phyloP scores from a whole-genome alignment of 2,888 invertebrate genomes.

The Caenorhabditis japonica region DNA sequence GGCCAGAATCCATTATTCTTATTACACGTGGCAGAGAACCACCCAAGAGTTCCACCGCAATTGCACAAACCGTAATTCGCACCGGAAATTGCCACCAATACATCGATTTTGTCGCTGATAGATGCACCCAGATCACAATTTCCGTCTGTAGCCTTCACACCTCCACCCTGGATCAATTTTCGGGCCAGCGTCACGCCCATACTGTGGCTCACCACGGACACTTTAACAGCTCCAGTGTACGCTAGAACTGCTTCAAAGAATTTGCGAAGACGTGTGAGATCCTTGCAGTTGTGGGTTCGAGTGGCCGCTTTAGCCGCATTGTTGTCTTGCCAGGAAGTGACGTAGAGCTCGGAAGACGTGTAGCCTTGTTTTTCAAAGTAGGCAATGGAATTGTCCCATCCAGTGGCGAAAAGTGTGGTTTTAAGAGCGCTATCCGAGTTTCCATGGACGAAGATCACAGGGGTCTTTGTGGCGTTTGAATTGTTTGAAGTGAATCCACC shows the following conservation, averaged over 20 bases:
- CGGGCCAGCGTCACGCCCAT: constrained; percentile 70
- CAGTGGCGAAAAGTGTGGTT: constrained; percentile 46
- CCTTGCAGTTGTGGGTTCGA: constrained; percentile 65
- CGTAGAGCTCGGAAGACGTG: constrained; percentile 64
- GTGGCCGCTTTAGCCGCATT: constrained; percentile 46
- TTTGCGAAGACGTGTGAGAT: constrained; percentile 56
- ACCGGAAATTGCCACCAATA: constrained; percentile 65
- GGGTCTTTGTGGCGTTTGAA: constrained; percentile 21
- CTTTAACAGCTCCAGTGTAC: constrained; percentile 58
- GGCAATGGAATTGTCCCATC: constrained; percentile 59
- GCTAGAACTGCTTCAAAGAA: constrained; percentile 65
- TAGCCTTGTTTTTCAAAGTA: constrained; percentile 62
- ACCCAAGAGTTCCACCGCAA: constrained; percentile 55
- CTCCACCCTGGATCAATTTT: constrained; percentile 66
- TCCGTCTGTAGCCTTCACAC: constrained; percentile 53
- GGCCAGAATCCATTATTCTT: constrained; percentile 66
- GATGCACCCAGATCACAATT: constrained; percentile 50
- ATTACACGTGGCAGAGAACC: constrained; percentile 59
- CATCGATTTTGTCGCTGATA: constrained; percentile 53
- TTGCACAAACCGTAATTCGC: constrained; percentile 67
- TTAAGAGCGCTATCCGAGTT: constrained; percentile 65
- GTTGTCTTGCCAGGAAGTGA: constrained; percentile 70
- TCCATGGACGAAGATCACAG: constrained; percentile 65
- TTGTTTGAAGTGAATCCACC: constrained; percentile 50
- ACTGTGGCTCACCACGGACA: constrained; percentile 64